These are phyloP conservation scores for Cryptosula pallasiana DNA, from an alignment of 2,888 invertebrate genomes.

Conservation along the genomic window DNA sequence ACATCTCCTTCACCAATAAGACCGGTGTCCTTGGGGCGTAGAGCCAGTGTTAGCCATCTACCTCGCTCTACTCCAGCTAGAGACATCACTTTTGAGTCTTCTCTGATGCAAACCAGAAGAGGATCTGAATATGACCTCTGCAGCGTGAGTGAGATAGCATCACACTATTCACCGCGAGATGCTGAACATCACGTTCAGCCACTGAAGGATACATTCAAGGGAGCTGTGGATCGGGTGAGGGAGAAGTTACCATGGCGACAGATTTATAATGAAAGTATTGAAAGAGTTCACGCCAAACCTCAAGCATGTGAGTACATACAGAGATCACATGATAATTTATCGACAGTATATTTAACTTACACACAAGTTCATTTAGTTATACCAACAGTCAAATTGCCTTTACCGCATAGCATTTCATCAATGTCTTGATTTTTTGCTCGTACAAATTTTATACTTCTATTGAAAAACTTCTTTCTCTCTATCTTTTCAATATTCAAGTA, in stretches of 20 bases:
- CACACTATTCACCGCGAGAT: background rate
- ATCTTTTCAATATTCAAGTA: too few relatives aligned
- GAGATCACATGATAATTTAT: too few relatives aligned
- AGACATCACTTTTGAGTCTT: background rate
- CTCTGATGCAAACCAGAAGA: background rate
- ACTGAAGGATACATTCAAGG: conserved; percentile 1
- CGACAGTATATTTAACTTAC: too few relatives aligned
- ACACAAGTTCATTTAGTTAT: too few relatives aligned
- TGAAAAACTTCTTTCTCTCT: too few relatives aligned
- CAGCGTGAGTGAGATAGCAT: background rate
- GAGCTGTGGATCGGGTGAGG: background rate
- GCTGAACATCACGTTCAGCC: conserved; percentile 16
- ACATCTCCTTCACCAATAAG: conserved; percentile 4
- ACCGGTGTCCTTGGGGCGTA: background rate
- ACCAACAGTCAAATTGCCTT: too few relatives aligned
- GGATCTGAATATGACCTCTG: background rate
- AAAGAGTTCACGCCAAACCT: background rate
- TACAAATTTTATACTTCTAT: too few relatives aligned
- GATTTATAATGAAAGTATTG: background rate
- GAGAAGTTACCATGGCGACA: conserved; percentile 20
- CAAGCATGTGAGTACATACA: conserved; percentile 15
- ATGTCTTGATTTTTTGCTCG: too few relatives aligned
- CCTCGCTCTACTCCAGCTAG: conserved; percentile 5
- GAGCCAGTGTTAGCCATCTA: conserved; percentile 17
- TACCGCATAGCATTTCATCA: too few relatives aligned